Conservation (phyloP, 2,113 vertebrate genomes). For the Megaceryle maxima region DNA sequence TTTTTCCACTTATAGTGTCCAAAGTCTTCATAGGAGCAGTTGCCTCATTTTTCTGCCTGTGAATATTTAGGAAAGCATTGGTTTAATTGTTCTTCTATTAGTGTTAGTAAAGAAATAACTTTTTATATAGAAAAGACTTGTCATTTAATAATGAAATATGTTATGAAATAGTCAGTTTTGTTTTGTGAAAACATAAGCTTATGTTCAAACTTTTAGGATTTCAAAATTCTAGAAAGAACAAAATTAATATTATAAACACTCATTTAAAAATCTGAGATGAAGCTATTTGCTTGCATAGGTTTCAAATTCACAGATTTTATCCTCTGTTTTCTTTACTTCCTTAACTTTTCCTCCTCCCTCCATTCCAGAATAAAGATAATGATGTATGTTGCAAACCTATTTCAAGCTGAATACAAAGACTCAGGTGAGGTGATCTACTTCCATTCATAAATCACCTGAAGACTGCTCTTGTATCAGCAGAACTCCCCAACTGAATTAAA, state of each 20-base stretch:
- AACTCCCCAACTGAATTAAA: constrained; percentile 42
- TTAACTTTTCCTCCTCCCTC: background rate
- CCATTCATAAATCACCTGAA: constrained; percentile 54
- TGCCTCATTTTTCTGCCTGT: background rate
- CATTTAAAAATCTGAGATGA: background rate
- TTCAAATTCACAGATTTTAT: background rate
- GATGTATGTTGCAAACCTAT: background rate
- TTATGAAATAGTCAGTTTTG: background rate
- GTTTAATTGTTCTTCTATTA: background rate
- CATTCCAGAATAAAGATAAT: background rate
- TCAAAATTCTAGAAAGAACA: background rate
- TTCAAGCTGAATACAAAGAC: constrained; percentile 10
- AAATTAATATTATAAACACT: background rate
- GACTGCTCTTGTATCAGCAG: constrained; percentile 43
- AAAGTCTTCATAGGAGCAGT: background rate
- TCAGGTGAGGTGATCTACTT: constrained; percentile 19
- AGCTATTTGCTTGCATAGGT: rapidly evolving
- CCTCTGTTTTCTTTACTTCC: background rate
- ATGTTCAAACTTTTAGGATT: background rate
- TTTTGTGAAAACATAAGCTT: background rate
- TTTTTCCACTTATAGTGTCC: background rate
- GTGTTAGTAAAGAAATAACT: background rate
- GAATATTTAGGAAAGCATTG: background rate
- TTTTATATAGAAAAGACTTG: background rate
- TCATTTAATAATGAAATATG: background rate